Conservation (phyloP, 2,888 invertebrate genomes). For the Spodoptera picta region DNA sequence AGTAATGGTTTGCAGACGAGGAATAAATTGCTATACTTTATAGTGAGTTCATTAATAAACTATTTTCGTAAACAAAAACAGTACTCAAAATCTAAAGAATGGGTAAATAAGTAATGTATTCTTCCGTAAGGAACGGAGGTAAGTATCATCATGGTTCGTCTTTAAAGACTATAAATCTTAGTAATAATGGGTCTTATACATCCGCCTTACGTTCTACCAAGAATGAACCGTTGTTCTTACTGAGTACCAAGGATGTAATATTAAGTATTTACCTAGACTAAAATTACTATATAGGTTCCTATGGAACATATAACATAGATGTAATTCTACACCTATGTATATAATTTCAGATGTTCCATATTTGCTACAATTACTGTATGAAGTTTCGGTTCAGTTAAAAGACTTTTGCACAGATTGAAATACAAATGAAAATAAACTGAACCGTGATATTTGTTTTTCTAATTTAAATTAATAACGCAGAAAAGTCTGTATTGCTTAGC, state of each 20-base stretch:
- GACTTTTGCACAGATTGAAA: no score
- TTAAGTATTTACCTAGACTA: no score
- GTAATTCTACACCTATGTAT: no score
- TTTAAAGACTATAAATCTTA: not conserved
- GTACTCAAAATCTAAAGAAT: slow-evolving; percentile 10
- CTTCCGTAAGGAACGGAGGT: slow-evolving; percentile 7
- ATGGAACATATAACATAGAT: no score
- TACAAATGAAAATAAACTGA: no score
- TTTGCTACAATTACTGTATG: no score
- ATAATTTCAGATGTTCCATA: no score
- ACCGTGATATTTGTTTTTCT: no score
- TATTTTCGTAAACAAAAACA: slow-evolving; percentile 40
- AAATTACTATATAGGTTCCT: no score
- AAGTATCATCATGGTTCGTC: slow-evolving; percentile 1
- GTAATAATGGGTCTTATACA: no score
- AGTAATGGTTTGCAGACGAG: slow-evolving; percentile 14
- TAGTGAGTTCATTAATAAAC: slow-evolving; percentile 25
- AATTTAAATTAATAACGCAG: not conserved
- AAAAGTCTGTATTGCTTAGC: slow-evolving; percentile 5
- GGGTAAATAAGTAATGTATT: slow-evolving; percentile 16
- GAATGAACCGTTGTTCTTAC: not conserved
- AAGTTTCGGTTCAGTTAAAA: no score
- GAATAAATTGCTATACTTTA: slow-evolving; percentile 24
- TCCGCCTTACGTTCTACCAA: not conserved
- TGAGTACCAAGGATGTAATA: no score